Evolutionary conservation across 2,797 vertebrate species (phyloP), one percentile per base, ranked within the genome.

Genomic region (Cyprinella venusta): DNA sequence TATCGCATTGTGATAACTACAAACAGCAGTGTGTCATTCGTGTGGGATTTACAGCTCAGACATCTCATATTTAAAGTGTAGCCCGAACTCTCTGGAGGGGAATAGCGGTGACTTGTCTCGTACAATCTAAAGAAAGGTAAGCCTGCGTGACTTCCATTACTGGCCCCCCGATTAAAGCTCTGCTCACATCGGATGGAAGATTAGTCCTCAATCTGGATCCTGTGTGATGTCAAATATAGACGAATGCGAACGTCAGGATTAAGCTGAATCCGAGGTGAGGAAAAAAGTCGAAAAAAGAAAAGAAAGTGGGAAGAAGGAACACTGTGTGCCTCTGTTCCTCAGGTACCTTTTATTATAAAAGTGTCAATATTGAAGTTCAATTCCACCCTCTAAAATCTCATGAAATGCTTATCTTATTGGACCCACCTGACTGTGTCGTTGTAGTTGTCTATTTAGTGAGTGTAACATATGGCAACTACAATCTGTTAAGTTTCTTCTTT

Each of bases 181-280:
- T 72, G 21, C 45, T 36, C 82, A 82, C 85, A 88, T 87, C 82
- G 54, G 82, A 81, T 81, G 65, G 40, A 86, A 89, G 89, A 90
- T 90, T 88, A 91, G 88, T 76, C 68, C 70, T 80, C 30, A 77
- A 81, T 90, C 87, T 88, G 79, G 89, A 87, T 85, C 87, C 87
- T 85, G 79, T 74, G 67, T 71, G 76, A 90, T 88, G 90, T 85
- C 83, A 91, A 65, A 82, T 75, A 86, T 86, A 90, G 89, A 85
- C 83, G 38, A 79, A 77, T 42, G 76, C 38, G 52, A 81, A 85
- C 63, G 52, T 38, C 76, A 77, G 86, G 89, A 92, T 93, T 89
- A 91, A 86, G 88, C 2, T 70, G 50, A 85, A 84, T 87, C 85
- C 54, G 48, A 80, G 81, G 82, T 83, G 69, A 86, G 76, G 82